Evolutionary conservation across 2,113 vertebrate species (phyloP).

Genomic region (Oreochromis niloticus): DNA sequence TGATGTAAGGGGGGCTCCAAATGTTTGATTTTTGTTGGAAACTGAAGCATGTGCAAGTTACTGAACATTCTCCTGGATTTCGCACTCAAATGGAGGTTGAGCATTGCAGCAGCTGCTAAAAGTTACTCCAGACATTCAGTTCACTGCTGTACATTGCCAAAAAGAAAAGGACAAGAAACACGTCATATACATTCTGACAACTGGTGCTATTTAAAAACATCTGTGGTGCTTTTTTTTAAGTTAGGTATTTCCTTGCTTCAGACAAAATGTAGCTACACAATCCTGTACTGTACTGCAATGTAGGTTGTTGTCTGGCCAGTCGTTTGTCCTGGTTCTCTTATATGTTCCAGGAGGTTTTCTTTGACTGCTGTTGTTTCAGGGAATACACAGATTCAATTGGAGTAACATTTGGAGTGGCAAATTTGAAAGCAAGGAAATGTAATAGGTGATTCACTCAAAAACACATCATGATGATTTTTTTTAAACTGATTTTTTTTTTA

Average conservation of each 20-base stretch:
- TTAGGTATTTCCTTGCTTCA: constrained; percentile 56
- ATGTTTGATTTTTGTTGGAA: background rate
- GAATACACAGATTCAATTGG: constrained; percentile 26
- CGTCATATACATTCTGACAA: constrained; percentile 63
- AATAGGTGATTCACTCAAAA: background rate
- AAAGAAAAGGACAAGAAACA: background rate
- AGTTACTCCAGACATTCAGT: constrained; percentile 22
- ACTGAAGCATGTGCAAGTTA: constrained; percentile 26
- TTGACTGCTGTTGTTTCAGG: constrained; percentile 41
- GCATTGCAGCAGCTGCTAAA: constrained; percentile 47
- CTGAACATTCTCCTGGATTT: constrained; percentile 31
- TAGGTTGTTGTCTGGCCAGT: constrained; percentile 3
- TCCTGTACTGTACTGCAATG: constrained; percentile 54
- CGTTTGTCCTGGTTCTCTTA: background rate
- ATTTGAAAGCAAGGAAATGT: constrained; percentile 33
- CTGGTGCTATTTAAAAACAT: constrained; percentile 76
- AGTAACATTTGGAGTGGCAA: background rate
- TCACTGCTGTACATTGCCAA: constrained; percentile 65
- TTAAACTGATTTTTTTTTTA: background rate
- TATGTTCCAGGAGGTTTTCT: background rate
- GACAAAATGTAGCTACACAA: constrained; percentile 64
- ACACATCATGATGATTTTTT: background rate
- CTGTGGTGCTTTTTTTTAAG: constrained; percentile 68
- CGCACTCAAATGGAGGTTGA: constrained; percentile 32
- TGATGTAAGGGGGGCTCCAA: constrained; percentile 20